Percentiles rank a stretch among this genome's conserved stretches.
Evolutionary conservation across 2,888 invertebrate species (phyloP).

Genomic region (Xestia ashworthii): DNA sequence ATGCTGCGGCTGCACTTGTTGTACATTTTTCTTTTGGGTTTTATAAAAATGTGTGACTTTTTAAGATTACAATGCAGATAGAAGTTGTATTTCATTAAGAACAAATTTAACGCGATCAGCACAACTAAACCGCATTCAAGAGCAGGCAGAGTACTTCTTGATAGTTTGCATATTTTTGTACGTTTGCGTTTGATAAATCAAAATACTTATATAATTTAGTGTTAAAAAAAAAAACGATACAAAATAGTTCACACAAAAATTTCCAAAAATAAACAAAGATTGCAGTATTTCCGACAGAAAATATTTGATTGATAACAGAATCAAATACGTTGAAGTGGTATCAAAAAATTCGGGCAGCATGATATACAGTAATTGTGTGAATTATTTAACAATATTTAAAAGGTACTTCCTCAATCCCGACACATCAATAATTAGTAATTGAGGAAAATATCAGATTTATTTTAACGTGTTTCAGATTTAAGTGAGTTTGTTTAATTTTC

Average conservation of each 20-base stretch:
- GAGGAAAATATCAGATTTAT: constrained; percentile 19
- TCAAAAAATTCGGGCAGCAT: neutral
- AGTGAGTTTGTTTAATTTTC: neutral
- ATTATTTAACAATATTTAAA: constrained; percentile 17
- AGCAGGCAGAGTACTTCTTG: neutral
- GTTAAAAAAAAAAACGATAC: neutral
- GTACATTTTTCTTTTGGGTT: neutral
- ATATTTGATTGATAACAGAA: neutral
- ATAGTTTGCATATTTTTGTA: neutral
- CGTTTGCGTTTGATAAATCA: neutral
- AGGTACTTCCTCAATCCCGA: neutral
- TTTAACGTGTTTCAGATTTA: constrained; percentile 8
- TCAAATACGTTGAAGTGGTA: neutral
- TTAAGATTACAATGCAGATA: neutral
- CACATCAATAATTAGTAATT: constrained; percentile 14
- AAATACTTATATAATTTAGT: neutral
- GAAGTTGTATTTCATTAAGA: neutral
- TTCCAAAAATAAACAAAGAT: neutral
- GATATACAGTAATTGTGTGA: neutral
- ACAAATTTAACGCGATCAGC: neutral
- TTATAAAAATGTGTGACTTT: neutral
- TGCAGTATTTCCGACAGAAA: neutral
- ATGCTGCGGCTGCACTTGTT: constrained; percentile 22
- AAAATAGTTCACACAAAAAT: neutral
- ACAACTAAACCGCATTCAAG: neutral